Base-by-base conservation (phyloP, 2,888 invertebrate species). In the Mimas tiliae region DNA sequence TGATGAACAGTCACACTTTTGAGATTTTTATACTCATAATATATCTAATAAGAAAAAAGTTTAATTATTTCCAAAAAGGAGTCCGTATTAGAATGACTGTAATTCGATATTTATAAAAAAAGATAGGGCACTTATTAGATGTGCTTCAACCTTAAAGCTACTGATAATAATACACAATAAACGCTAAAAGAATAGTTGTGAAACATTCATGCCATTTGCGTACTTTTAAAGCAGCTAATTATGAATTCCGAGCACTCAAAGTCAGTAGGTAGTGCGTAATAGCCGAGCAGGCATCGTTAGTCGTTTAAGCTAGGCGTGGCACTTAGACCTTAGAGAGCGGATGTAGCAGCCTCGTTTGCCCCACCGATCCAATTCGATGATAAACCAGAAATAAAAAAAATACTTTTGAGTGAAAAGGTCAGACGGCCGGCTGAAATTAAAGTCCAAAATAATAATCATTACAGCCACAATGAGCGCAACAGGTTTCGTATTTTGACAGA, bases 371-470 rank as follows among this genome's bases (percentile, higher is more conserved):
- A 86, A 89, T 89, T 90, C 87, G 75, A 88, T 86, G 90, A 91
- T 91, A 90, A 90, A 84, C 81, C 86, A 82, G 84, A 88, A 86
- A 83, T 83, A 80, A 84, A 85, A 80, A 82, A 82, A 85, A 83
- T 74, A 82, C 79, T 80, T 73, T 81, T 87, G 90, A 92, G 89
- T 88, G 90, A 91, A 93, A 93, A 93, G 92, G 93, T 92, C 92
- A 91, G 77, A 68, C 83, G 76, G 82, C 82, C 77, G 82, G 80
- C 76, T 84, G 84, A 87, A 86, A 90, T 90, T 91, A 86, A 89
- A 88, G 84, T 88, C 86, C 75, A 80, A 86, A 89, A 88, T 89
- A 86, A 89, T 88, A 87, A 89, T 88, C 81, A 89, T 89, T 88
- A 87, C 80, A 71, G 76, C 74, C 78, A 81, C 85, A 87, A 82